Conservation (phyloP, 2,113 vertebrate genomes). For the Cinclus mexicanus region DNA sequence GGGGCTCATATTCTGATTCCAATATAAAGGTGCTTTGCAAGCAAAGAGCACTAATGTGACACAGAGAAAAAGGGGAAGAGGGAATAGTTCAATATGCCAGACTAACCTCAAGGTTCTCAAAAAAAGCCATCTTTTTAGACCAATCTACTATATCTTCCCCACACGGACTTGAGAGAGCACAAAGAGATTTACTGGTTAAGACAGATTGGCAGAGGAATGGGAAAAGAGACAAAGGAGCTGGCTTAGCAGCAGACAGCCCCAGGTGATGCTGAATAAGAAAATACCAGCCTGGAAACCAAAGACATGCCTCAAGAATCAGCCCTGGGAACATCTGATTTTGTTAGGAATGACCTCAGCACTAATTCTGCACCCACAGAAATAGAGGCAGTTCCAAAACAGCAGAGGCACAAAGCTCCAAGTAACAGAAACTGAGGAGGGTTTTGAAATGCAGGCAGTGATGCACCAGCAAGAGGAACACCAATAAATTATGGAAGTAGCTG, state of each 20-base stretch:
- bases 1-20: not conserved
- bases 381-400: not conserved
- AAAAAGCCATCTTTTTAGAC: not conserved
- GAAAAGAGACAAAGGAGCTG: conserved; percentile 25
- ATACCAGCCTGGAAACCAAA: conserved; percentile 30
- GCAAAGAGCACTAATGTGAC: not conserved
- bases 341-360: not conserved
- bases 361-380: not conserved
- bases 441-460: not conserved
- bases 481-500: not conserved
- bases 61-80: not conserved
- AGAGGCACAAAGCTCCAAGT: not conserved
- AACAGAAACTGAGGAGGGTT: not conserved
- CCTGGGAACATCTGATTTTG: not conserved
- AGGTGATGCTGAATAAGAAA: conserved; percentile 16
- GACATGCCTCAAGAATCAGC: not conserved
- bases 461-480: not conserved
- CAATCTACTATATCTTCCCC: not conserved
- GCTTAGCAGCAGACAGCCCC: conserved; percentile 4
- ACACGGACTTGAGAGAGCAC: not conserved
- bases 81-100: not conserved
- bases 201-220: not conserved
- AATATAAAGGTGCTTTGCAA: not conserved
- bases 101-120: not conserved
- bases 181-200: conserved; percentile 3